phyloP scores from a whole-genome alignment of 2,888 invertebrate genomes.

The Spisula solida region DNA sequence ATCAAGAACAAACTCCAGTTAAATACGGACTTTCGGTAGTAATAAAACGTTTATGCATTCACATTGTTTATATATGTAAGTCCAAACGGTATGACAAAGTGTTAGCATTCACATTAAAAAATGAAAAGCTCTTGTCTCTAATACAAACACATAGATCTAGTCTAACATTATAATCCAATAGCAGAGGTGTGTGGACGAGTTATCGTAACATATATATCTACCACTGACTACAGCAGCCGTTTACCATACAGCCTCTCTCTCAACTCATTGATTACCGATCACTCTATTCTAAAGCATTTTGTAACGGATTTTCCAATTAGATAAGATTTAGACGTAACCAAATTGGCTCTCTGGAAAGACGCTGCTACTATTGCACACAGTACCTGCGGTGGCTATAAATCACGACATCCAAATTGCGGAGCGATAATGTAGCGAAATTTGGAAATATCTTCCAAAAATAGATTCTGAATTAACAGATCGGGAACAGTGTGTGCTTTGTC shows the following conservation, averaged over 20 bases:
- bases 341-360: background rate
- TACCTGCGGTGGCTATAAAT: background rate
- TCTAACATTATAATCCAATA: background rate
- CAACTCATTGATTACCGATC: slow-evolving; percentile 20
- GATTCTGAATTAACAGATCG: background rate
- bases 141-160: background rate
- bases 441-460: slow-evolving; percentile 1
- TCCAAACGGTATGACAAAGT: background rate
- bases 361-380: background rate
- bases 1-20: background rate
- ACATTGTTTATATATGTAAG: background rate
- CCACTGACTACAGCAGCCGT: background rate
- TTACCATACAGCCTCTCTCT: background rate
- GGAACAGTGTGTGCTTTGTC: slow-evolving; percentile 8
- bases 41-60: background rate
- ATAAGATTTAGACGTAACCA: slow-evolving; percentile 5
- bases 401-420: background rate
- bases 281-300: slow-evolving; percentile 10
- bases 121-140: background rate
- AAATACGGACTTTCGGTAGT: background rate
- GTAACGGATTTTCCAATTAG: slow-evolving; percentile 27
- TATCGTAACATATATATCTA: background rate
- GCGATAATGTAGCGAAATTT: background rate
- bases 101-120: background rate
- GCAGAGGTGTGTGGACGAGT: background rate